A percentile compares a stretch with the other conserved stretches of the same genome.
Conservation (phyloP, 2,888 invertebrate species). For the Polyommatus icarus region DNA sequence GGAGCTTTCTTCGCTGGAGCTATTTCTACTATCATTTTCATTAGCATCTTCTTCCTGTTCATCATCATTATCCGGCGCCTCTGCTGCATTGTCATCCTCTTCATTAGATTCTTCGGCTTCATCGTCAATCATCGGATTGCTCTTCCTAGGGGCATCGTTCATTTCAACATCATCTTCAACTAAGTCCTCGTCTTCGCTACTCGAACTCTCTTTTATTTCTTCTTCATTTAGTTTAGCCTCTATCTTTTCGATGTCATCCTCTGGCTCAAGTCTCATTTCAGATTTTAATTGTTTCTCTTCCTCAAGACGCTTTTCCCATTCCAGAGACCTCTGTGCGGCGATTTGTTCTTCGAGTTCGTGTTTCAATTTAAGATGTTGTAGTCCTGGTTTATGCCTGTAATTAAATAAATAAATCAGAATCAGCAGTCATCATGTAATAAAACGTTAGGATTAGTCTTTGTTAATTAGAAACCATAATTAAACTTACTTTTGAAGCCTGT, state of each 20-base stretch:
- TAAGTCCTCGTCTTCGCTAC: constrained; percentile 75
- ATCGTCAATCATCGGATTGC: constrained; percentile 67
- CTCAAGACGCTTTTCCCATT: constrained; percentile 84
- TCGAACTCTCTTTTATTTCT: constrained; percentile 60
- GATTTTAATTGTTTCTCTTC: constrained; percentile 67
- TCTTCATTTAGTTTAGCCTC: constrained; percentile 61
- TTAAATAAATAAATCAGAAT: not conserved
- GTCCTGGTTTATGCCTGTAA: constrained; percentile 83
- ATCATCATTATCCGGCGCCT: constrained; percentile 41
- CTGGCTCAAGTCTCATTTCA: constrained; percentile 63
- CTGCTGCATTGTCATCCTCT: constrained; percentile 43
- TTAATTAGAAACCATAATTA: constrained; percentile 30
- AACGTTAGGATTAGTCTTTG: not conserved
- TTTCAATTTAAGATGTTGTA: constrained; percentile 84
- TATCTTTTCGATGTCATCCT: constrained; percentile 69
- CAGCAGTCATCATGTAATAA: too few species aligned
- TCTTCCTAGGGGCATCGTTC: constrained; percentile 59
- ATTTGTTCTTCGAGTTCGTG: constrained; percentile 86
- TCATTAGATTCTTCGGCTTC: constrained; percentile 78
- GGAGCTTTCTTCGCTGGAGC: constrained; percentile 55
- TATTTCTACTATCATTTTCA: constrained; percentile 53
- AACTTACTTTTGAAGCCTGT: constrained; percentile 79
- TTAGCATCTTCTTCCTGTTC: constrained; percentile 48
- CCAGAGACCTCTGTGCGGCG: constrained; percentile 83
- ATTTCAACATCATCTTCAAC: constrained; percentile 53